Evolutionary conservation across 2,797 vertebrate species (phyloP).

Genomic region (Fistularia tabacaria): DNA sequence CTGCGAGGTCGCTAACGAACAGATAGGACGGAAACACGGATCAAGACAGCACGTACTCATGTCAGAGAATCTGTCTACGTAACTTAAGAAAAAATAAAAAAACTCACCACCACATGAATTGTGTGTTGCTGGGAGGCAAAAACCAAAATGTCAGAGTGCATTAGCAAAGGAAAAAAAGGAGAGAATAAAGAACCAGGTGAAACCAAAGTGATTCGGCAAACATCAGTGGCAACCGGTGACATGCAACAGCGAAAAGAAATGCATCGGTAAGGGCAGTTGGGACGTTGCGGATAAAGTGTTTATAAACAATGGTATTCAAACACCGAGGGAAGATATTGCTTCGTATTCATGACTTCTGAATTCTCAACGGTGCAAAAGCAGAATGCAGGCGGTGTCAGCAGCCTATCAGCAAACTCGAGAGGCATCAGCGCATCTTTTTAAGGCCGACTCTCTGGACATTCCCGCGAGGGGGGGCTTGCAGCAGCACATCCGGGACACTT

Average conservation of each 20-base stretch:
- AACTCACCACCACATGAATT: constrained; percentile 99
- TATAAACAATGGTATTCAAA: constrained; percentile 1
- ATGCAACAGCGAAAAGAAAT: constrained; percentile 62
- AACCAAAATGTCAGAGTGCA: constrained; percentile 91
- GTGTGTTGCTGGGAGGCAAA: constrained; percentile 90
- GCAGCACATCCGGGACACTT: too few species aligned
- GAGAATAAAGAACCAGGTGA: constrained; percentile 82
- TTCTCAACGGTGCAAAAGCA: constrained; percentile 20
- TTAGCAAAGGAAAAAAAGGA: constrained; percentile 86
- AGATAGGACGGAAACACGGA: constrained; percentile 33
- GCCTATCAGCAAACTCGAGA: constrained; percentile 17
- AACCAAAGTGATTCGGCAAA: constrained; percentile 64
- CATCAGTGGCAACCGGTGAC: constrained; percentile 56
- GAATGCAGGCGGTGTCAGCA: constrained; percentile 21
- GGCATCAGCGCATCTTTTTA: neutral
- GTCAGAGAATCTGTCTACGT: constrained; percentile 43
- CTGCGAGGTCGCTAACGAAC: constrained; percentile 61
- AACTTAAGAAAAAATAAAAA: constrained; percentile 63
- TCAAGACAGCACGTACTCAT: constrained; percentile 32
- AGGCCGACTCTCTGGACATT: too few species aligned
- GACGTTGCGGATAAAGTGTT: constrained; percentile 17
- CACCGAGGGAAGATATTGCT: neutral
- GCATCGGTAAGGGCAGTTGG: constrained; percentile 44
- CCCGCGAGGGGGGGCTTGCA: too few species aligned
- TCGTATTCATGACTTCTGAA: constrained; percentile 12